These are phyloP conservation scores for Tolypeutes matacus DNA, from an alignment of 2,797 vertebrate genomes.

Conservation along the genomic window DNA sequence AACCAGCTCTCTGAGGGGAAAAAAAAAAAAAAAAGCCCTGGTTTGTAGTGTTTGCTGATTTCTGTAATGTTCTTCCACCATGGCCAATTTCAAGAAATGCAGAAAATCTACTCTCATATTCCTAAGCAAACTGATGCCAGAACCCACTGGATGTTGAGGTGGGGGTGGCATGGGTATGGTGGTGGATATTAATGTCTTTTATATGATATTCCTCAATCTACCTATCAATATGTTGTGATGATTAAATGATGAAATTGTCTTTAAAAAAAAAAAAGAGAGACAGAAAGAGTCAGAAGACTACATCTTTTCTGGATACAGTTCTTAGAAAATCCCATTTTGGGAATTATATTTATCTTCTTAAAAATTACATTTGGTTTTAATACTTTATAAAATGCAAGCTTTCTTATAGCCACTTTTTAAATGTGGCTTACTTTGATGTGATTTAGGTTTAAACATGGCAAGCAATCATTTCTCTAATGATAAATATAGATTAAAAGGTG, in stretches of 20 bases:
- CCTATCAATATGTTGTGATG: too few species aligned
- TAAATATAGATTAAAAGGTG: neutral
- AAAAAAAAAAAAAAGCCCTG: too few species aligned
- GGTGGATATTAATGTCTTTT: neutral
- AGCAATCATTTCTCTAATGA: neutral
- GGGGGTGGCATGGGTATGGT: too few species aligned
- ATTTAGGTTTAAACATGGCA: constrained; percentile 10
- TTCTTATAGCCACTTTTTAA: constrained; percentile 16
- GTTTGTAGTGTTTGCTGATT: too few species aligned
- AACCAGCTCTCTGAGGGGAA: neutral
- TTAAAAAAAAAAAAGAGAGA: too few species aligned
- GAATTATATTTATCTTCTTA: neutral
- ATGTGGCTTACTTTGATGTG: neutral
- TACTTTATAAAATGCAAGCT: constrained; percentile 28
- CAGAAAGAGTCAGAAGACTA: neutral
- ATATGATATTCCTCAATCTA: too few species aligned
- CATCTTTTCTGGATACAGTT: neutral
- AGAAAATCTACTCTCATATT: too few species aligned
- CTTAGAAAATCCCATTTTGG: neutral
- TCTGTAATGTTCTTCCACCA: neutral
- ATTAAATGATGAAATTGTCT: too few species aligned
- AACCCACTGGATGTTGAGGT: neutral
- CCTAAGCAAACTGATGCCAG: neutral
- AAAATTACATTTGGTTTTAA: neutral
- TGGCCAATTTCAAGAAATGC: neutral